A percentile compares a stretch with the other conserved stretches of the same genome.
Evolutionary conservation across 2,113 vertebrate species (phyloP).

Genomic region (Crotophaga sulcirostris): DNA sequence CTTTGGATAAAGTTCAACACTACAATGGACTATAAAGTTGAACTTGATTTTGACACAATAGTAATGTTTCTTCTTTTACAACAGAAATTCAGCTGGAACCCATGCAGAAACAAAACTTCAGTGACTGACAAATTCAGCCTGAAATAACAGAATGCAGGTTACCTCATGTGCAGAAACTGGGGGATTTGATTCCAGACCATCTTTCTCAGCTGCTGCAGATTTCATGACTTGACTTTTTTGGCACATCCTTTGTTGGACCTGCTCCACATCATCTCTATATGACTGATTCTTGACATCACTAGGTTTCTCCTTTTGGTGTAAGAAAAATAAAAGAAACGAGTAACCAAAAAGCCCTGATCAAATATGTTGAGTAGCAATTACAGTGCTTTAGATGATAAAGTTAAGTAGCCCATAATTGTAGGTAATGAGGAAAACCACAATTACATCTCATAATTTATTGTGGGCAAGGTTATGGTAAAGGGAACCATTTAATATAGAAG

Average conservation of each 20-base stretch:
- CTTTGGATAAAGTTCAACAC: background rate
- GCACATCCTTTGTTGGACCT: background rate
- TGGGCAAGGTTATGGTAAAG: background rate
- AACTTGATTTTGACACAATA: slow-evolving; percentile 29
- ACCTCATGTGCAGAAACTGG: background rate
- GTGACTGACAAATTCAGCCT: background rate
- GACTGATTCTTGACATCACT: background rate
- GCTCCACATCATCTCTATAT: background rate
- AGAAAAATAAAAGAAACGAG: slow-evolving; percentile 23
- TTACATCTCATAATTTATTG: background rate
- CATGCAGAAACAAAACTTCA: background rate
- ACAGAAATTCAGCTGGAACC: background rate
- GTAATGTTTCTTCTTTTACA: background rate
- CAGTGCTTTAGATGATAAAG: slow-evolving; percentile 2
- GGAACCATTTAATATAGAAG: background rate
- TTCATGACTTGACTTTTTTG: background rate
- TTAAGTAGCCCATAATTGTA: slow-evolving; percentile 21
- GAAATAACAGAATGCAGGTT: background rate
- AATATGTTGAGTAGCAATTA: background rate
- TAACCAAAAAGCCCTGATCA: slow-evolving; percentile 26
- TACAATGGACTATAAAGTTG: background rate
- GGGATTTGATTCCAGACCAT: background rate
- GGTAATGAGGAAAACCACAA: slow-evolving; percentile 8
- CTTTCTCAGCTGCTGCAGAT: background rate
- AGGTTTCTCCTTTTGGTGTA: background rate